These are phyloP conservation scores for Zoanthus solanderi DNA, from an alignment of 92 coral and sea anemone genomes.

Conservation along the genomic window DNA sequence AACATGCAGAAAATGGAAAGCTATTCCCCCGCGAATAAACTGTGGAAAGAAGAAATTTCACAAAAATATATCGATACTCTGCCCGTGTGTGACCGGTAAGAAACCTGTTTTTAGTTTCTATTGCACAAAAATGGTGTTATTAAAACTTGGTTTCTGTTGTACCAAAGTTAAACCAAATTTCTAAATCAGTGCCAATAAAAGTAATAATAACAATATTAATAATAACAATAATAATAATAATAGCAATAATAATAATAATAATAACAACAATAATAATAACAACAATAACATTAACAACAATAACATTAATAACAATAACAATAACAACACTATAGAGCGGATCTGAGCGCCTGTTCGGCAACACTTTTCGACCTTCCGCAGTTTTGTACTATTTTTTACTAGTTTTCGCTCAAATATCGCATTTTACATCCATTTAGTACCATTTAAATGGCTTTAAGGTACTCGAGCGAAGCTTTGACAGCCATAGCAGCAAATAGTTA, in stretches of 20 bases:
- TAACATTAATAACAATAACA: background rate
- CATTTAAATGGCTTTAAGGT: background rate
- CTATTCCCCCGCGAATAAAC: background rate
- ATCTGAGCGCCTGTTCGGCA: constrained; percentile 12
- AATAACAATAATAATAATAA: no score
- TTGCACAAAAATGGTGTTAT: no score
- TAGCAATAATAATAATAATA: no score
- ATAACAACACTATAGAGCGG: no score
- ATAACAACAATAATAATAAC: no score
- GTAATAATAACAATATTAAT: no score
- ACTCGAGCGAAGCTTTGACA: background rate
- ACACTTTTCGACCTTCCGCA: constrained; percentile 6
- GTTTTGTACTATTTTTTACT: background rate
- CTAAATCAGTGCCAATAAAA: no score
- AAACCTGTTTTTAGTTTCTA: background rate
- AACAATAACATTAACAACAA: no score
- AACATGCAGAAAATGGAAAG: background rate
- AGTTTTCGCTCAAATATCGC: constrained; percentile 2
- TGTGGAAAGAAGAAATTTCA: background rate
- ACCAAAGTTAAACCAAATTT: no score
- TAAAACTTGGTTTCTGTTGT: no score
- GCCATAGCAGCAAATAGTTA: background rate
- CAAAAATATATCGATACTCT: no score
- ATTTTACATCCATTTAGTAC: background rate
- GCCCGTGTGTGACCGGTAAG: background rate